Percentiles rank a stretch among this genome's conserved stretches.
Evolutionary conservation across 2,113 vertebrate species (phyloP).

Genomic region (Saguinus imperator): DNA sequence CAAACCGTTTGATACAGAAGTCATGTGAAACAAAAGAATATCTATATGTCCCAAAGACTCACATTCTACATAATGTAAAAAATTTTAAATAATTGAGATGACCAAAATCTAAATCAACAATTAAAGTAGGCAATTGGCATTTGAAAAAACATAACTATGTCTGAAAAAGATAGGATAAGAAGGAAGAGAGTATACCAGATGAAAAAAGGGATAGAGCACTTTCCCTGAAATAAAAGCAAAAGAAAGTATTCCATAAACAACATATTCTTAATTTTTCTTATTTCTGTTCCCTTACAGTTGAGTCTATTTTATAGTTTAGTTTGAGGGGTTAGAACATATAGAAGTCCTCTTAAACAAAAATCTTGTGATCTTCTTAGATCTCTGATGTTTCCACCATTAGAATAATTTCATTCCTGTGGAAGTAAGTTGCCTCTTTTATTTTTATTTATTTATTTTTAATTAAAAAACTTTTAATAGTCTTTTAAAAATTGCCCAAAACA

Average conservation of each 20-base stretch:
- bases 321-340: neutral
- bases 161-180: neutral
- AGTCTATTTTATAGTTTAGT: neutral
- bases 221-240: neutral
- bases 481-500: neutral
- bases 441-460: neutral
- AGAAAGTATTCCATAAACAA: neutral
- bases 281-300: neutral
- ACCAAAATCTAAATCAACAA: neutral
- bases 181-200: neutral
- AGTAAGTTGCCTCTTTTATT: neutral
- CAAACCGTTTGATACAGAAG: no score
- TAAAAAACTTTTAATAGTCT: neutral
- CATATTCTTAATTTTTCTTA: neutral
- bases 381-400: neutral
- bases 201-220: neutral
- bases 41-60: neutral
- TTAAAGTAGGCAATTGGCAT: neutral
- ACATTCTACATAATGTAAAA: neutral
- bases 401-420: neutral
- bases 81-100: neutral
- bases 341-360: neutral
- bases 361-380: neutral
- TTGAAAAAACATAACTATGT: neutral
- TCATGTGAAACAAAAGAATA: neutral